Conservation (phyloP, 2,113 vertebrate species). For the Tauraco erythrolophus region DNA sequence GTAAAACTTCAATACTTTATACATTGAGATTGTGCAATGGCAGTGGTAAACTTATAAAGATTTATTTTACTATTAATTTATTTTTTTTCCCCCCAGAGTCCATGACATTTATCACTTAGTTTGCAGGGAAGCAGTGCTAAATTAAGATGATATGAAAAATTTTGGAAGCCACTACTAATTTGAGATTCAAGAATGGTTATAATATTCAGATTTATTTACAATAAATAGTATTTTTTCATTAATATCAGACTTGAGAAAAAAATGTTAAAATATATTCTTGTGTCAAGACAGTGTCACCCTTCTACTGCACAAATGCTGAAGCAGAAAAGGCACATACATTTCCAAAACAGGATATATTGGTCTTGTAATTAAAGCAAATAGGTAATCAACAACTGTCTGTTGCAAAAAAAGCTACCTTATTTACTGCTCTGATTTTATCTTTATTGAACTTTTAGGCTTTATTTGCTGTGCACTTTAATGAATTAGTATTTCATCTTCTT, state of each 20-base stretch:
- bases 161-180: neutral
- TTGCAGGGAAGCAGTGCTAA: neutral
- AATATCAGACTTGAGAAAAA: neutral
- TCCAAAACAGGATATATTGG: rapidly evolving
- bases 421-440: neutral
- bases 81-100: neutral
- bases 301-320: neutral
- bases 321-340: neutral
- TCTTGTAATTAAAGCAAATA: neutral
- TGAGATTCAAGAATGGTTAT: neutral
- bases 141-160: neutral
- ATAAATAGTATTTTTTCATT: neutral
- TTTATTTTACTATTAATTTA: neutral
- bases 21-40: neutral
- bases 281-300: neutral
- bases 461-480: neutral
- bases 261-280: neutral
- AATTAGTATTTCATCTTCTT: neutral
- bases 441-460: neutral
- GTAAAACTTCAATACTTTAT: neutral
- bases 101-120: neutral
- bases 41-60: rapidly evolving
- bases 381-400: neutral
- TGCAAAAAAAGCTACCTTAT: neutral
- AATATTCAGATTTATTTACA: neutral